These are phyloP conservation scores for Pitangus sulphuratus DNA, from an alignment of 2,797 vertebrate species.

Conservation along the genomic window DNA sequence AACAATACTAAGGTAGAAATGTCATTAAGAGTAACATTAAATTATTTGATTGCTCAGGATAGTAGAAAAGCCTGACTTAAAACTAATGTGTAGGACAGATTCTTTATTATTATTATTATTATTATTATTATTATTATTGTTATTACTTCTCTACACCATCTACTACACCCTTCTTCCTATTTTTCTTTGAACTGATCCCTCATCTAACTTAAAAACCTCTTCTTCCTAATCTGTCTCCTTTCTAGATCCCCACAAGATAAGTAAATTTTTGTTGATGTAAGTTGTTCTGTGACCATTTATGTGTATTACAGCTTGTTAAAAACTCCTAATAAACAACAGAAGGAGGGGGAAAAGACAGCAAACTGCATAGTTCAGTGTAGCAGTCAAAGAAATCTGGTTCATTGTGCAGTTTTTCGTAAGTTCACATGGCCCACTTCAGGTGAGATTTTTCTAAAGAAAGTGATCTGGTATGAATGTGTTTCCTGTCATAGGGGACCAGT, in stretches of 20 bases:
- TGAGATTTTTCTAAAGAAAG: background rate
- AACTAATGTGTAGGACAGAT: background rate
- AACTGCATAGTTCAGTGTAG: background rate
- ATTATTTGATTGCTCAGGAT: background rate
- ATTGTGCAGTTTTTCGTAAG: background rate
- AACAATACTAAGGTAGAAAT: background rate
- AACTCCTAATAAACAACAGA: background rate
- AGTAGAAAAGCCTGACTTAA: background rate
- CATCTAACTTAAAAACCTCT: background rate
- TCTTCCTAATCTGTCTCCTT: background rate
- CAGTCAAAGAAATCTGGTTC: background rate
- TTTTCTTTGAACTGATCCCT: background rate
- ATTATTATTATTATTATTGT: background rate
- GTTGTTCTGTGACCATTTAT: background rate
- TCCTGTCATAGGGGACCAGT: background rate
- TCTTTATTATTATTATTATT: background rate
- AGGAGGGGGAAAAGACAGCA: fast-evolving
- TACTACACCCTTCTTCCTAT: background rate
- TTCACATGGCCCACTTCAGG: background rate
- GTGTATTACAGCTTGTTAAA: background rate
- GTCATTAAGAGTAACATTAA: background rate
- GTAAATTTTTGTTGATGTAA: background rate
- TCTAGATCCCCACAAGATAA: background rate
- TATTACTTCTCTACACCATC: background rate
- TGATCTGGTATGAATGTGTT: background rate